phyloP scores from a whole-genome alignment of 1,140 invertebrate genomes.

The Pectinophora gossypiella region DNA sequence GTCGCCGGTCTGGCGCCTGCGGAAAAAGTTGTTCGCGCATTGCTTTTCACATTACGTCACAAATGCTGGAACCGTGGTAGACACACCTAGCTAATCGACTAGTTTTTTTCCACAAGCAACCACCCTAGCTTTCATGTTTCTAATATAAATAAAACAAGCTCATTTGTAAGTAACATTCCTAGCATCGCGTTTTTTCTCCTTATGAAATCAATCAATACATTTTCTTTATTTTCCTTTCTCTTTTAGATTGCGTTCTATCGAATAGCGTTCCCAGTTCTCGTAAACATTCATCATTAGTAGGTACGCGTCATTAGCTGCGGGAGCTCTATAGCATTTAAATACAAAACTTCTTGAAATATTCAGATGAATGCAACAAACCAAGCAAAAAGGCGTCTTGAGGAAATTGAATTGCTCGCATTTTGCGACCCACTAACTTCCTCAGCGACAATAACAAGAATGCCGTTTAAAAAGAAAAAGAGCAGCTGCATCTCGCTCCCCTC shows the following conservation, averaged over 20 bases:
- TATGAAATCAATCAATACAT: not conserved
- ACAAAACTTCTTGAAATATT: not conserved
- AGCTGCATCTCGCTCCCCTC: conserved; percentile 65
- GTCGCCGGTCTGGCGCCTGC: conserved; percentile 37
- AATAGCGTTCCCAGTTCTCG: not conserved
- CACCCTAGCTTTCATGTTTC: conserved; percentile 28
- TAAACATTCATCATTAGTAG: not conserved
- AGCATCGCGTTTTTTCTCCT: not conserved
- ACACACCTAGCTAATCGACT: conserved; percentile 19
- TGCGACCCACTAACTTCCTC: conserved; percentile 36
- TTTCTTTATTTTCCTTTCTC: not conserved
- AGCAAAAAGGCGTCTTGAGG: not conserved
- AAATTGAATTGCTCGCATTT: conserved; percentile 26
- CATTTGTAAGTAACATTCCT: not conserved
- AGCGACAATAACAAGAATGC: conserved; percentile 35
- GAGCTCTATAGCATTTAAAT: no score
- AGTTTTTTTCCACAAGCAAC: conserved; percentile 26
- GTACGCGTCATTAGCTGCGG: not conserved
- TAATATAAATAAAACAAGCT: not conserved
- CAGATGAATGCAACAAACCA: conserved; percentile 5
- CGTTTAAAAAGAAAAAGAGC: conserved; percentile 55
- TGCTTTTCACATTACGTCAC: conserved; percentile 52
- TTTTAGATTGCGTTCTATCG: not conserved
- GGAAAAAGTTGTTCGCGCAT: conserved; percentile 48
- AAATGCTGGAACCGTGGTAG: conserved; percentile 18